These are phyloP conservation scores for Upupa epops DNA, from an alignment of 2,113 vertebrate genomes.

Conservation along the genomic window DNA sequence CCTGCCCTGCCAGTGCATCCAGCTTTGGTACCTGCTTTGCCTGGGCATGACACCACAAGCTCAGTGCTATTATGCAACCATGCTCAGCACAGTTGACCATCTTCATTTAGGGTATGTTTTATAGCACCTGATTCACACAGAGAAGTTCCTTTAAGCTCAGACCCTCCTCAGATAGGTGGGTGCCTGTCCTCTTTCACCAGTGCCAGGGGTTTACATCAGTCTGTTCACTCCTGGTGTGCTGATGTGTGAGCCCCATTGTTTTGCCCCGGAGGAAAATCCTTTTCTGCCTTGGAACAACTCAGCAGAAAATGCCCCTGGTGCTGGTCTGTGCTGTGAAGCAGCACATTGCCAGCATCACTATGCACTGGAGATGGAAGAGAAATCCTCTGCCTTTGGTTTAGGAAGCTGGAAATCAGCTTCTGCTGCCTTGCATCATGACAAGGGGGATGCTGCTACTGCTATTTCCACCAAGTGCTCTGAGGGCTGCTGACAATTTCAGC, in stretches of 20 bases:
- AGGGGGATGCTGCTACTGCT: background rate
- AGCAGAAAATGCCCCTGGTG: background rate
- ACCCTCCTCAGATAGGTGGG: fast-evolving
- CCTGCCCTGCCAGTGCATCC: background rate
- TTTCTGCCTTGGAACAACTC: background rate
- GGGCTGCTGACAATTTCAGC: slow-evolving; percentile 35
- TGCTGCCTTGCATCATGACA: fast-evolving
- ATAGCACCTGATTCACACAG: background rate
- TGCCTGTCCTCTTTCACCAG: background rate
- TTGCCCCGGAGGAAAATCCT: background rate
- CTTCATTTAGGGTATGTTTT: background rate
- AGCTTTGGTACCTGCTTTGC: background rate
- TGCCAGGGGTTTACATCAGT: background rate
- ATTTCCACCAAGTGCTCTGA: background rate
- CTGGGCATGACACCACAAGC: background rate
- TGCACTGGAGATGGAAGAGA: slow-evolving; percentile 13
- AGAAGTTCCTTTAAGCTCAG: background rate
- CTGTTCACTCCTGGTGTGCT: background rate
- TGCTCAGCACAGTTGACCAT: background rate
- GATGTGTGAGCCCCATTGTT: background rate
- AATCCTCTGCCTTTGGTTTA: background rate
- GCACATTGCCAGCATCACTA: background rate
- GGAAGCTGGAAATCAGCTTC: background rate
- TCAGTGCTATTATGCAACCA: background rate
- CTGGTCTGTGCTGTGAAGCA: background rate